Evolutionary conservation across 2,797 vertebrate genomes (phyloP), one percentile per base, ranked within the genome.

Genomic region (Pygocentrus nattereri): DNA sequence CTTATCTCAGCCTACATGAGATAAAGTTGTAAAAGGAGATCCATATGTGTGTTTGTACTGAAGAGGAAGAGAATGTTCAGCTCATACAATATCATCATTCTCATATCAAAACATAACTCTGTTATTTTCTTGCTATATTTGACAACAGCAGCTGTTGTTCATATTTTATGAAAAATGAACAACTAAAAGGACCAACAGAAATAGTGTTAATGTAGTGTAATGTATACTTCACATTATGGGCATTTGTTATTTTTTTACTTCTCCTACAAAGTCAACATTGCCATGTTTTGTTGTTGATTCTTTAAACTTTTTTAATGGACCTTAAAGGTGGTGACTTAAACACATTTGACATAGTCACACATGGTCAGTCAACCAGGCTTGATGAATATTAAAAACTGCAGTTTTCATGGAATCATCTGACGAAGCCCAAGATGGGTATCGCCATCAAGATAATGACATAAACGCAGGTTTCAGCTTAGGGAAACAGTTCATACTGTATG

Each of bases 1-100:
- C 84, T 88, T 89, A 88, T 88, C 85, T 81, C 52, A 8, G 64
- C 5, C 61, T 76, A 73, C 38, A 25, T 44, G 59, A 72, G 50
- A 81, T 78, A 81, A 86, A 85, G 80, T 79, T 76, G 74, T 81
- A 64, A 82, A 62, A 80, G 49, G 58, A 84, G 58, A 67, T 78
- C 74, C 74, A 52, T 80, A 64, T 70, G 61, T 64, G 61, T 80
- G 82, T 79, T 58, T 41, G 44, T 31, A 54, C 54, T 23, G 52
- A 31, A n/a, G 34, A 64, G 12, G 21, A 58, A 34, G 44, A 41
- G 25, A n/a, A 0, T 23, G 58, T 44, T 56, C 10, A 27, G 13
- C 38, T 10, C 21, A 68, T 61, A 41, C 23, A 76, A 4, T 18
- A 12, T 65, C 12, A 15, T 5, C 8, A 15, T 1, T 30, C 58